phyloP scores from a whole-genome alignment of 1,140 invertebrate species.

The Drosophila truncata region DNA sequence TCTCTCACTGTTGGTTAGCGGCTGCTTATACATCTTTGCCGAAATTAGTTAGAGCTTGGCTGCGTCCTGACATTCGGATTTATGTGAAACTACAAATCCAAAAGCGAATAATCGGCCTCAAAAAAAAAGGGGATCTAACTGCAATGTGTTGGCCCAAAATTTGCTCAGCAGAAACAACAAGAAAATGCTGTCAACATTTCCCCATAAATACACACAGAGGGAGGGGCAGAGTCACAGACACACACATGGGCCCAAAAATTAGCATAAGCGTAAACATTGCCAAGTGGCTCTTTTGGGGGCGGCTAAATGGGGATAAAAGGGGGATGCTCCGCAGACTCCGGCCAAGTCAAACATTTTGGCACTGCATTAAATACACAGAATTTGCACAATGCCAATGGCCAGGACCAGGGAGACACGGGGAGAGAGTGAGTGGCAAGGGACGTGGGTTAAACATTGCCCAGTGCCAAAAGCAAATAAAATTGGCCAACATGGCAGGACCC shows the following conservation, averaged over 20 bases:
- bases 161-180: constrained; percentile 17
- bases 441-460: constrained; percentile 53
- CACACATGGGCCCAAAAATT: constrained; percentile 65
- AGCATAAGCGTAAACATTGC: constrained; percentile 81
- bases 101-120: constrained; percentile 12
- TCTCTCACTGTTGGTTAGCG: constrained; percentile 3
- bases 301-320: not conserved
- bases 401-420: not conserved
- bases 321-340: not conserved
- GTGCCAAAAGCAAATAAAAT: constrained; percentile 75
- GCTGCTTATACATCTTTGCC: constrained; percentile 23
- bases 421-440: not conserved
- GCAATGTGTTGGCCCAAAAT: constrained; percentile 29
- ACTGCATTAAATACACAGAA: constrained; percentile 76
- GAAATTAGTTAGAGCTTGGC: constrained; percentile 32
- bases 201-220: constrained; percentile 31
- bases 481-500: constrained; percentile 28
- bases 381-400: constrained; percentile 44
- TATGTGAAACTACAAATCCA: constrained; percentile 35
- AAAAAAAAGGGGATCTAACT: constrained; percentile 18
- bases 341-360: constrained; percentile 73
- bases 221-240: not conserved
- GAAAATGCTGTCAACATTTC: constrained; percentile 52
- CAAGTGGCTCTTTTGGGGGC: constrained; percentile 42
- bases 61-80: constrained; percentile 44